Evolutionary conservation across 2,888 invertebrate genomes (phyloP).

Genomic region (Hydraecia micacea): DNA sequence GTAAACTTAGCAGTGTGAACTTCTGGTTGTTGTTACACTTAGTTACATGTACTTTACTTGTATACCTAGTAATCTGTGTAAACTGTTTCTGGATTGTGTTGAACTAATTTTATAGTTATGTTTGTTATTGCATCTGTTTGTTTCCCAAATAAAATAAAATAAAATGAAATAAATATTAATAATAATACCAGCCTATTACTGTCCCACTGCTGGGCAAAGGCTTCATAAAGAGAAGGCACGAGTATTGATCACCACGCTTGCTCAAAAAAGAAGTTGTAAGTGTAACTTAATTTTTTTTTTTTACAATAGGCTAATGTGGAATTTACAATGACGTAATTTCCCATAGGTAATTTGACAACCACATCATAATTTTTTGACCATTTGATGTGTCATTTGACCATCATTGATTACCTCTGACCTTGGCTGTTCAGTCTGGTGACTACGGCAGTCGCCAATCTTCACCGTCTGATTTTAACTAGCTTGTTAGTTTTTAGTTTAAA

Average conservation of each 20-base stretch:
- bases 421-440: constrained; percentile 15
- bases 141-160: too few relatives aligned
- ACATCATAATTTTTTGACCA: constrained; percentile 25
- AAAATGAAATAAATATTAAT: background rate
- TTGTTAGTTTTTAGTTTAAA: constrained; percentile 23
- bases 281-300: too few relatives aligned
- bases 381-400: constrained; percentile 40
- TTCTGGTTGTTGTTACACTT: too few relatives aligned
- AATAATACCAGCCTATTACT: background rate
- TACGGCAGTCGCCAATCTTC: constrained; percentile 19
- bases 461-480: constrained; percentile 18
- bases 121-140: too few relatives aligned
- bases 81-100: too few relatives aligned
- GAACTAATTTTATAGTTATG: too few relatives aligned
- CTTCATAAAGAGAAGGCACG: background rate
- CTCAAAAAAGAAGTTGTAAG: background rate
- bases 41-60: too few relatives aligned
- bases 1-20: too few relatives aligned
- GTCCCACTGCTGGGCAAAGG: background rate
- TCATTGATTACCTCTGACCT: constrained; percentile 36
- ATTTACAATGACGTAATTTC: constrained; percentile 11
- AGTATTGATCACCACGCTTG: background rate
- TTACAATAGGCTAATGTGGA: background rate
- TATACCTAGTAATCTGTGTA: too few relatives aligned
- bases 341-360: constrained; percentile 7